Conservation (phyloP, 1,140 invertebrate genomes). For the Macrobrachium rosenbergii region DNA sequence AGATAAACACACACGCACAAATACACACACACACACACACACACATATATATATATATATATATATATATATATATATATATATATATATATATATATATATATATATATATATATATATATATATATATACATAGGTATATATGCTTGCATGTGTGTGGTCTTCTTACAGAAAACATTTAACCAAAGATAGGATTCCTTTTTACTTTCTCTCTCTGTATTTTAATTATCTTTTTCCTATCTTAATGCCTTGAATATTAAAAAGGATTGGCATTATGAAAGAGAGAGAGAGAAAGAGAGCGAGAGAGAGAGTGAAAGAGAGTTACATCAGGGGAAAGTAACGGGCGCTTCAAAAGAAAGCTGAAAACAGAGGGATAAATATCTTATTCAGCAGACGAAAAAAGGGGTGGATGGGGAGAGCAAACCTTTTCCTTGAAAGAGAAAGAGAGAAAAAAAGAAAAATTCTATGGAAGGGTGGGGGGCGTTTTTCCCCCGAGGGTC, state of each 20-base stretch:
- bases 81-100: too few relatives aligned
- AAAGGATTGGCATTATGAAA: neutral
- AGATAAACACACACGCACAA: neutral
- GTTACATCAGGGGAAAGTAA: neutral
- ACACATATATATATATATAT: slow-evolving; percentile 14
- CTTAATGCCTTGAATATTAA: too few relatives aligned
- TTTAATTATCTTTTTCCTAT: too few relatives aligned
- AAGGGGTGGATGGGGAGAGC: neutral
- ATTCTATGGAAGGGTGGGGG: neutral
- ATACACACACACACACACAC: neutral
- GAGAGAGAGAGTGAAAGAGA: slow-evolving; percentile 5
- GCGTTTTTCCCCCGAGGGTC: too few relatives aligned
- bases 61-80: neutral
- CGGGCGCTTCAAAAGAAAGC: neutral
- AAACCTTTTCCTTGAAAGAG: neutral
- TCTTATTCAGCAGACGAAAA: neutral
- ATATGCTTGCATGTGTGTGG: neutral
- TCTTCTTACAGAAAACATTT: too few relatives aligned
- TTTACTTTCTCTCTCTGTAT: too few relatives aligned
- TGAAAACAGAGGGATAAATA: neutral
- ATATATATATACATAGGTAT: slow-evolving; percentile 14
- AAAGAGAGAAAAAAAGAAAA: neutral
- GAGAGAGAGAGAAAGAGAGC: neutral
- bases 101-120: neutral
- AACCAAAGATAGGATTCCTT: too few relatives aligned